Evolutionary conservation across 2,797 vertebrate species (phyloP), one percentile per base, ranked within the genome.

Genomic region (Chiloscyllium punctatum): DNA sequence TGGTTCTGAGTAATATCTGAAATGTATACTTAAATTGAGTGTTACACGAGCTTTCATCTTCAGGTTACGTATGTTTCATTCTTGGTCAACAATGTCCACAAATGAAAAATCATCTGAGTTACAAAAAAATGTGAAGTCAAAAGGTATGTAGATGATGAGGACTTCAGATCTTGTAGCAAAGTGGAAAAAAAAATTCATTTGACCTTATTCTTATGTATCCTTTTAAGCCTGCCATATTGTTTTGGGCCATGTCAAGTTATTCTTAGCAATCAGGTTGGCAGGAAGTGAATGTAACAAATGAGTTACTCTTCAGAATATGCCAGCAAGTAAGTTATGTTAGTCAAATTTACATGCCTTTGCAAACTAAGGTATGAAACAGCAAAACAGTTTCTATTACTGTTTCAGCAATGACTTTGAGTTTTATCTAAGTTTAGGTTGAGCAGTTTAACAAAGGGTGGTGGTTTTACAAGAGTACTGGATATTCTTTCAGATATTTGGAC

Each of bases 201-300:
- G n/a, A 92, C 66, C 66, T 42, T 92, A 42, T 68, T 66, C n/a
- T 92, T 92, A 42, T 68, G 90, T 33, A n/a, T 66, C 33, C 66
- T 92, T 3, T 2, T 42, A 68, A 23, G 33, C 15, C 57, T 37
- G n/a, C 18, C 66, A 92, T 92, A n/a, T 25, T 69, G 90, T 69
- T 92, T 92, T 92, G 90, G n/a, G 8, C n/a, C 21, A 69, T 69
- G 90, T 68, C 90, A 92, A 68, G 51, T 92, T 92, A 92, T 68
- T 92, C 33, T 92, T 92, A n/a, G 90, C 90, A 92, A n/a, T 68
- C 5, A 25, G 88, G 57, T 92, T 68, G 90, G n/a, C n/a, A 92
- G 62, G n/a, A 92, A 69, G 90, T 42, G 18, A 69, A 66, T 42
- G 90, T 69, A 42, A 92, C 21, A 69, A 69, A 91, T 66, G 57